Conservation (phyloP, 1,140 invertebrate genomes). For the Danaus melanippus region DNA sequence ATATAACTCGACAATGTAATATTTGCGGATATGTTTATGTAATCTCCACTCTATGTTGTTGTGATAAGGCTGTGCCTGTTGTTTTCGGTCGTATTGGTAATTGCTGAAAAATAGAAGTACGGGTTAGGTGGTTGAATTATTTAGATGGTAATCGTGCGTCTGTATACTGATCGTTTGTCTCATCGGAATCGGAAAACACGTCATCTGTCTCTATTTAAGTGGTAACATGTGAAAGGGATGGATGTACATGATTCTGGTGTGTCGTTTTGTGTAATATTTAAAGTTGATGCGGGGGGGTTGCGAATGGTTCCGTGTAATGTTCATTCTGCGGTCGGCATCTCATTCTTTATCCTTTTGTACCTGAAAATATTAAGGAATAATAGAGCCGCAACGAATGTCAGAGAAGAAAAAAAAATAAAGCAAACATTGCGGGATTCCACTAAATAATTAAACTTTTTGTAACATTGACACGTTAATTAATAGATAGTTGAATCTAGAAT, state of each 20-base stretch:
- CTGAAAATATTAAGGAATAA: constrained; percentile 6
- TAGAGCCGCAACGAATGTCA: no score
- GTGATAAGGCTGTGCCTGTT: not conserved
- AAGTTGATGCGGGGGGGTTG: constrained; percentile 16
- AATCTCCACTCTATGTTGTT: constrained; percentile 18
- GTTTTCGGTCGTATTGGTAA: not conserved
- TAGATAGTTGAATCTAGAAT: no score
- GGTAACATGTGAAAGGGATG: constrained; percentile 17
- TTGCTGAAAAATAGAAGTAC: constrained; percentile 37
- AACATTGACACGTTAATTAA: not conserved
- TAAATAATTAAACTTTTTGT: constrained; percentile 2
- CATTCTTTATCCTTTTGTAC: constrained; percentile 8
- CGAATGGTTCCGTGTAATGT: constrained; percentile 13
- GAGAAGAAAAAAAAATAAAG: not conserved
- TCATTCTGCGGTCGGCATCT: not conserved
- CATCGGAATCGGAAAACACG: constrained; percentile 30
- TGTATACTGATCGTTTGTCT: constrained; percentile 63
- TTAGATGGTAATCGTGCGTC: constrained; percentile 66
- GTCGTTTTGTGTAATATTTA: constrained; percentile 17
- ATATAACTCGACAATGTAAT: constrained; percentile 30
- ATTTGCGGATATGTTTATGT: constrained; percentile 5
- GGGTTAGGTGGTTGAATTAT: constrained; percentile 62
- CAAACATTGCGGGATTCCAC: not conserved
- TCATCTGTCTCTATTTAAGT: constrained; percentile 21
- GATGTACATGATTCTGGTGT: constrained; percentile 12